phyloP scores from a whole-genome alignment of 2,888 invertebrate genomes.

The Nowickia ferox region DNA sequence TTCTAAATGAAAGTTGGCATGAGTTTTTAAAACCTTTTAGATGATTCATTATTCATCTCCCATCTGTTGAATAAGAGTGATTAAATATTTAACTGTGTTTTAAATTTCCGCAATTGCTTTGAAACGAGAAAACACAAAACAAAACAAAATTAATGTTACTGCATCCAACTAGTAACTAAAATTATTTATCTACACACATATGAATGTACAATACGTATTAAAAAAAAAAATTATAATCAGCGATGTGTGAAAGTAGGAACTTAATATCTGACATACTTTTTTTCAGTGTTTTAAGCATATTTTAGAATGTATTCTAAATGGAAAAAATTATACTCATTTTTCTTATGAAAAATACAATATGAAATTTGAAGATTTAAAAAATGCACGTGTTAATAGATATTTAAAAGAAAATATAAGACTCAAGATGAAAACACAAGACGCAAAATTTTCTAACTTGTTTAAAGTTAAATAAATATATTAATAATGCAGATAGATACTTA shows the following conservation, averaged over 20 bases:
- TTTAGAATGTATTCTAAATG: slow-evolving; percentile 35
- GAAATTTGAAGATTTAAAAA: background rate
- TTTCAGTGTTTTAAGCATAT: slow-evolving; percentile 11
- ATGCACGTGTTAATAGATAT: background rate
- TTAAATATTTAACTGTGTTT: slow-evolving; percentile 46
- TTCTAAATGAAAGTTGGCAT: slow-evolving; percentile 57
- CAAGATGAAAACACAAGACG: too few relatives aligned
- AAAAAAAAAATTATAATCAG: slow-evolving; percentile 18
- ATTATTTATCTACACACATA: slow-evolving; percentile 32
- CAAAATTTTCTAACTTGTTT: too few relatives aligned
- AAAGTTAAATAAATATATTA: too few relatives aligned
- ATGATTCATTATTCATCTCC: slow-evolving; percentile 54
- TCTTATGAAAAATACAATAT: background rate
- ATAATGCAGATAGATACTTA: too few relatives aligned
- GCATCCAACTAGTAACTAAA: slow-evolving; percentile 12
- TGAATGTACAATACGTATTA: background rate
- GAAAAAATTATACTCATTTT: background rate
- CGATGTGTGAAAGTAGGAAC: slow-evolving; percentile 58
- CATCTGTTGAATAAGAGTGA: slow-evolving; percentile 28
- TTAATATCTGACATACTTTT: slow-evolving; percentile 9
- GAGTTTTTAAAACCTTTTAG: slow-evolving; percentile 9
- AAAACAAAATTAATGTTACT: slow-evolving; percentile 33
- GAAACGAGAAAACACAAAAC: slow-evolving; percentile 9
- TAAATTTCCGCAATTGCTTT: slow-evolving; percentile 17
- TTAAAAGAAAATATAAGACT: background rate